phyloP scores from a whole-genome alignment of 2,888 invertebrate genomes.

The Conomelus anceps region DNA sequence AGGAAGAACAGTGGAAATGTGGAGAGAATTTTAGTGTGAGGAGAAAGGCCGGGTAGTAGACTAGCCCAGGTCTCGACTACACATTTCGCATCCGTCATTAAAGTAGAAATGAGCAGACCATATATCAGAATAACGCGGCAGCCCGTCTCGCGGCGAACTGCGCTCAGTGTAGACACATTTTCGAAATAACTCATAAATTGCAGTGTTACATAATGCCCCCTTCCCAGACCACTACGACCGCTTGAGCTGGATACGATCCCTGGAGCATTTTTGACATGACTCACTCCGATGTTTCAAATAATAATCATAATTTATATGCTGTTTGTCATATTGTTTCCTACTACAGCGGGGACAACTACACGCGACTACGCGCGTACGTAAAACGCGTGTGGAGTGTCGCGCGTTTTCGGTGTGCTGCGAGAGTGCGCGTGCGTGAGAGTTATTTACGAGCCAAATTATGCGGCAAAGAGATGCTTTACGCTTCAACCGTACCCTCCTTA shows the following conservation, averaged over 20 bases:
- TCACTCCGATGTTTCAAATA: constrained; percentile 40
- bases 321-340: constrained; percentile 37
- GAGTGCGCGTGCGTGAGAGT: constrained; percentile 35
- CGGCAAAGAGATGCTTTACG: constrained; percentile 13
- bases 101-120: constrained; percentile 1
- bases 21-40: background rate
- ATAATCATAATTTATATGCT: constrained; percentile 47
- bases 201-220: background rate
- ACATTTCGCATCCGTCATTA: constrained; percentile 7
- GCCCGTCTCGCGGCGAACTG: background rate
- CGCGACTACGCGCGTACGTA: constrained; percentile 23
- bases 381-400: constrained; percentile 26
- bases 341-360: constrained; percentile 15
- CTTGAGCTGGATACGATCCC: background rate
- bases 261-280: constrained; percentile 27
- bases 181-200: constrained; percentile 27
- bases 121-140: constrained; percentile 16
- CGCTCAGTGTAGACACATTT: constrained; percentile 18
- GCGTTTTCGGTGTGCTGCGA: constrained; percentile 26
- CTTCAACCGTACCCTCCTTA: too few species aligned
- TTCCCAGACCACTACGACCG: background rate
- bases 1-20: too few species aligned
- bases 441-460: constrained; percentile 42
- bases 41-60: background rate
- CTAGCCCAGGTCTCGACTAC: background rate